phyloP scores from a whole-genome alignment of 53 echinoderm and acorn worm genomes.

The Holothuria leucospilota region DNA sequence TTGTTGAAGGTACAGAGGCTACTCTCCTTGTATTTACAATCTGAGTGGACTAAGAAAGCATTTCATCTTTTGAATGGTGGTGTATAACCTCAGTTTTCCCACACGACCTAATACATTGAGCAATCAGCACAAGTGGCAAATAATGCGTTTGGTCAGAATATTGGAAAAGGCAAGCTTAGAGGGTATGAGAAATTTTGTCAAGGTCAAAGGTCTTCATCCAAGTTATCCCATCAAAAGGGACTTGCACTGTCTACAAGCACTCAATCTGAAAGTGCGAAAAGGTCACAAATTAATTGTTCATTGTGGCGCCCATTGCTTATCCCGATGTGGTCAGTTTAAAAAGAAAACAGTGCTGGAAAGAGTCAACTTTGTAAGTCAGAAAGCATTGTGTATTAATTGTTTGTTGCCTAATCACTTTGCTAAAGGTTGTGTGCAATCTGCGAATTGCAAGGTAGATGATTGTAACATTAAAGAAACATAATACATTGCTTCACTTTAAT shows the following conservation, averaged over 20 bases:
- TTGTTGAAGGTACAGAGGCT: background rate
- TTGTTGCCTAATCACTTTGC: constrained; percentile 27
- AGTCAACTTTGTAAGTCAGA: background rate
- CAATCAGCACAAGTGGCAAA: constrained; percentile 33
- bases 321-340: background rate
- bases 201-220: no score
- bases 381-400: constrained; percentile 16
- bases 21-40: background rate
- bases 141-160: constrained; percentile 24
- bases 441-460: constrained; percentile 6
- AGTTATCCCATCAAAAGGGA: no score
- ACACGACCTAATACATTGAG: constrained; percentile 50
- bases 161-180: no score
- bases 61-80: background rate
- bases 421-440: background rate
- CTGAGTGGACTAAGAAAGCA: constrained; percentile 9
- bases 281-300: background rate
- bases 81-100: constrained; percentile 1
- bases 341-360: background rate
- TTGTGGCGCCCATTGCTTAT: background rate
- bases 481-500: constrained; percentile 17
- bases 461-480: constrained; percentile 14
- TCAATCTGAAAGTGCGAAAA: no score
- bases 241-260: no score
- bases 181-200: no score